phyloP scores from a whole-genome alignment of 2,113 vertebrate genomes.

The Rhabdomys dilectus region DNA sequence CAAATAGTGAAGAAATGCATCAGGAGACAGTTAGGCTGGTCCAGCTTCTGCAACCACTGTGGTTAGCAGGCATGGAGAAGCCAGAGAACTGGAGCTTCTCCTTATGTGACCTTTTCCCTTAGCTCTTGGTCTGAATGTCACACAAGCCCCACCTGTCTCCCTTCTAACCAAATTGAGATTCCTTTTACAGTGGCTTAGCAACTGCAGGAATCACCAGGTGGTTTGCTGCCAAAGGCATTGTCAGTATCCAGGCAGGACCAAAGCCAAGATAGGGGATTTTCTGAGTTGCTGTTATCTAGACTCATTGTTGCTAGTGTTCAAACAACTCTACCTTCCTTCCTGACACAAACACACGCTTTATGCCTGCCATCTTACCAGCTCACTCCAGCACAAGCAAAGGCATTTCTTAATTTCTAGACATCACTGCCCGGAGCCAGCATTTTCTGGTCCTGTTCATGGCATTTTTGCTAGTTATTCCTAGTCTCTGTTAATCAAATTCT shows the following conservation, averaged over 20 bases:
- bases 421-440: constrained; percentile 45
- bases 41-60: background rate
- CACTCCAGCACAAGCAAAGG: background rate
- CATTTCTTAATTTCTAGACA: background rate
- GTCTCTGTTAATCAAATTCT: constrained; percentile 86
- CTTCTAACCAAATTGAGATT: background rate
- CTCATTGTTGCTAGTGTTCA: background rate
- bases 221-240: background rate
- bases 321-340: background rate
- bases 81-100: background rate
- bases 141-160: background rate
- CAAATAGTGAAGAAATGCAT: background rate
- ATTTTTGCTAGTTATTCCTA: constrained; percentile 81
- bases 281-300: background rate
- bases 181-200: background rate
- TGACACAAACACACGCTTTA: background rate
- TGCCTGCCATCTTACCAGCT: background rate
- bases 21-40: fast-evolving
- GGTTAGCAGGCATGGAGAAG: background rate
- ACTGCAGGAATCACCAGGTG: background rate
- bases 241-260: background rate
- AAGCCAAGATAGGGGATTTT: background rate
- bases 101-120: background rate
- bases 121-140: background rate
- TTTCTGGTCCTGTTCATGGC: constrained; percentile 82